Evolutionary conservation across 2,797 vertebrate genomes (phyloP).

Genomic region (Limnodromus scolopaceus): DNA sequence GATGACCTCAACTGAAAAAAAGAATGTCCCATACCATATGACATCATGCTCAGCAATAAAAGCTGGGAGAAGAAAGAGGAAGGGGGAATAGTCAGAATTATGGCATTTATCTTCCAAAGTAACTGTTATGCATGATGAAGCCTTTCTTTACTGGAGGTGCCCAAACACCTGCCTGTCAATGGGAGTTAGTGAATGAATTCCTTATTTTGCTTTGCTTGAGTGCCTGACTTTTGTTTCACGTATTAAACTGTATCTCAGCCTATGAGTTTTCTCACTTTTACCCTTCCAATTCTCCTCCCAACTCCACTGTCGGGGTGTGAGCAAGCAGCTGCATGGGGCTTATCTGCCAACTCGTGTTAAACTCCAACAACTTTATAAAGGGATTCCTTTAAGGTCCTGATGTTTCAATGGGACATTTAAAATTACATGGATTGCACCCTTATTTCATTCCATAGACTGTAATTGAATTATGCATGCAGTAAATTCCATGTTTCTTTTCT

Average conservation of each 20-base stretch:
- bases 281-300: neutral
- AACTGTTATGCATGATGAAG: fast-evolving
- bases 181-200: neutral
- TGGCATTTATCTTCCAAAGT: neutral
- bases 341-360: neutral
- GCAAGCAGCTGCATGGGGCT: fast-evolving
- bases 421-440: neutral
- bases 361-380: neutral
- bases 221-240: fast-evolving
- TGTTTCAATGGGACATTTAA: neutral
- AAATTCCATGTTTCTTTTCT: neutral
- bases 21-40: neutral
- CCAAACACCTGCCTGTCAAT: neutral
- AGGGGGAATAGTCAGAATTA: fast-evolving
- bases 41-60: neutral
- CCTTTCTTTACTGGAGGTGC: neutral
- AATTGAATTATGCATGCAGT: neutral
- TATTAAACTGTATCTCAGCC: neutral
- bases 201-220: neutral
- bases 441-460: neutral
- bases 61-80: neutral
- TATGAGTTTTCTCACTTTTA: neutral
- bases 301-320: neutral
- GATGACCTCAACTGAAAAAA: neutral
- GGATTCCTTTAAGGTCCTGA: neutral